Percentiles rank a stretch among this genome's conserved stretches.
Conservation (phyloP, 2,113 vertebrate genomes). For the Pyxicephalus adspersus region DNA sequence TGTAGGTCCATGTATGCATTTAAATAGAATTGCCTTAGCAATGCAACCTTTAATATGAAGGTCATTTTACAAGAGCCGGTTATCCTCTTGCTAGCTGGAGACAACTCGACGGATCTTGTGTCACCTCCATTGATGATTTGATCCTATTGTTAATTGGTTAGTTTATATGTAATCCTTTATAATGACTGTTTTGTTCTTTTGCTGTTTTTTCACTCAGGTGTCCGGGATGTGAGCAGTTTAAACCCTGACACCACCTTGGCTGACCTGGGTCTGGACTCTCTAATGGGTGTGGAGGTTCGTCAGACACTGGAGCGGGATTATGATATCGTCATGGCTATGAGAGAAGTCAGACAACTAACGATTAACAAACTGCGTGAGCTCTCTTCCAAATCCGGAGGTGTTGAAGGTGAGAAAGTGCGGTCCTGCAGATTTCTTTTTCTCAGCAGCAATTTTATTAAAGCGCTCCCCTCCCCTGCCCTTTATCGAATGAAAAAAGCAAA, state of each 20-base stretch:
- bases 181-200: background rate
- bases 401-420: conserved; percentile 68
- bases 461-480: too few species aligned
- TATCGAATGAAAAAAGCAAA: background rate
- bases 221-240: conserved; percentile 81
- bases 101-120: too few species aligned
- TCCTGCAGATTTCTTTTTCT: background rate
- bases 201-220: conserved; percentile 71
- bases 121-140: too few species aligned
- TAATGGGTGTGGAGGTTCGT: conserved; percentile 97
- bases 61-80: too few species aligned
- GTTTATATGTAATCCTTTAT: background rate
- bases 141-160: too few species aligned
- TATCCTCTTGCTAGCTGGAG: too few species aligned
- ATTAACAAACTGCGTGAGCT: conserved; percentile 86
- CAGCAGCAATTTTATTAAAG: too few species aligned
- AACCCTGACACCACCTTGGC: conserved; percentile 84
- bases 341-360: conserved; percentile 88
- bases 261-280: conserved; percentile 91
- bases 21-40: too few species aligned
- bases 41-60: too few species aligned
- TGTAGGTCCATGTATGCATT: too few species aligned
- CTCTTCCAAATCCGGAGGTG: conserved; percentile 63
- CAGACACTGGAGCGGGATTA: conserved; percentile 91
- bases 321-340: conserved; percentile 86